phyloP scores from a whole-genome alignment of 2,888 invertebrate genomes.

The Eustalomyia histrio region DNA sequence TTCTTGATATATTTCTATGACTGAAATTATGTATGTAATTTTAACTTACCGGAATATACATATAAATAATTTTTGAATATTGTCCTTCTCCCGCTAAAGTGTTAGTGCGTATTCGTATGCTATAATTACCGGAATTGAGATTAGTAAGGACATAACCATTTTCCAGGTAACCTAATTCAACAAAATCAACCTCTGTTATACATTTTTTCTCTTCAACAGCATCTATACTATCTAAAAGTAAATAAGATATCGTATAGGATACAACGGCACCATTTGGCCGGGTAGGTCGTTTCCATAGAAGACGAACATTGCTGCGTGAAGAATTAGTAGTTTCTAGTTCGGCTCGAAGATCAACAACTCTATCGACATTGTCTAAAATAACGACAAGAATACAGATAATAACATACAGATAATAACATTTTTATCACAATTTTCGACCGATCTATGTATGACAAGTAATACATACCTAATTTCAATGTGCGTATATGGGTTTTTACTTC shows the following conservation, averaged over 20 bases:
- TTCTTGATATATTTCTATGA: no score
- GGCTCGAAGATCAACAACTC: slow-evolving; percentile 81
- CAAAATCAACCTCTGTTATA: slow-evolving; percentile 84
- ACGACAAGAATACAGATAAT: no score
- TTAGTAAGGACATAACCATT: slow-evolving; percentile 75
- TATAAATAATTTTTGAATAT: slow-evolving; percentile 81
- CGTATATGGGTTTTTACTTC: slow-evolving; percentile 80
- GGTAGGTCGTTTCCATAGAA: slow-evolving; percentile 89
- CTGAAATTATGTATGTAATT: no score
- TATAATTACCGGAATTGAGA: slow-evolving; percentile 90
- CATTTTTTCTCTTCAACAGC: slow-evolving; percentile 86
- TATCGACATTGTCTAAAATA: slow-evolving; percentile 84
- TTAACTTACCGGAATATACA: slow-evolving; percentile 83
- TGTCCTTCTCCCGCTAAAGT: slow-evolving; percentile 88
- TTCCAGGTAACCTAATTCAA: slow-evolving; percentile 73
- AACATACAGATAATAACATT: no score
- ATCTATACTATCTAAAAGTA: slow-evolving; percentile 78
- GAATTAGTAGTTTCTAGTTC: slow-evolving; percentile 76
- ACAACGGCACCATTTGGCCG: slow-evolving; percentile 94
- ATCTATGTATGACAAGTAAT: neutral
- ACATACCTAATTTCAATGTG: slow-evolving; percentile 80
- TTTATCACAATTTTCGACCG: no score
- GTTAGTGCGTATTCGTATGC: slow-evolving; percentile 86
- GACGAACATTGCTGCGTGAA: slow-evolving; percentile 82
- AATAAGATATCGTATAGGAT: slow-evolving; percentile 89